Conservation (phyloP, 2,888 invertebrate species). For the Chelonus formosanus region DNA sequence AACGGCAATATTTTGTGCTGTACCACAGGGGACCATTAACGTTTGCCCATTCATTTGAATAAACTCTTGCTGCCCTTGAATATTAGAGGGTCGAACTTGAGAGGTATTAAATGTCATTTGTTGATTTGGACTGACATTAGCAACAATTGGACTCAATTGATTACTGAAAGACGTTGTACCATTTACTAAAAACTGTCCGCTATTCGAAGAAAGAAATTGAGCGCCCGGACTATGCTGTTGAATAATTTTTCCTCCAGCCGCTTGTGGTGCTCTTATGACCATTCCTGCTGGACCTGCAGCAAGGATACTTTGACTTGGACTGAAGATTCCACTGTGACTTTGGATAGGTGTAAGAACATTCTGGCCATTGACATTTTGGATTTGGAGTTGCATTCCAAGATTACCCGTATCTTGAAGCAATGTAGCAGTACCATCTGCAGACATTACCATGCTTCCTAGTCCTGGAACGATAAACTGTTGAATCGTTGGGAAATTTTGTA, state of each 20-base stretch:
- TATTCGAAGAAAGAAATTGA: constrained; percentile 78
- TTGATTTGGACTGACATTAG: constrained; percentile 77
- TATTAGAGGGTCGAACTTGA: constrained; percentile 62
- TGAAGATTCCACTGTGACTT: constrained; percentile 71
- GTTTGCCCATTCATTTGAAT: constrained; percentile 79
- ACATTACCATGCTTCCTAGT: constrained; percentile 83
- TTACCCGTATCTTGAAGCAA: constrained; percentile 76
- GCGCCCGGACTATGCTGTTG: constrained; percentile 75
- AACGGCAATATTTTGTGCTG: constrained; percentile 68
- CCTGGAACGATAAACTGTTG: constrained; percentile 87
- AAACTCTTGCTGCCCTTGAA: constrained; percentile 74
- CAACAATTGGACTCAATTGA: constrained; percentile 81
- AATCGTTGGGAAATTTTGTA: constrained; percentile 80
- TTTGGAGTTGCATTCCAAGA: constrained; percentile 78
- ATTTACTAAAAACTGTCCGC: constrained; percentile 79
- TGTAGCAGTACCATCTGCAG: constrained; percentile 79
- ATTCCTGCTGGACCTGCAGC: constrained; percentile 77
- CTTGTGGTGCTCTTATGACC: constrained; percentile 77
- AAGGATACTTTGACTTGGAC: constrained; percentile 74
- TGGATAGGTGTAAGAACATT: constrained; percentile 80
- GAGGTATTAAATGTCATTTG: constrained; percentile 72
- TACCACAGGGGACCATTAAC: constrained; percentile 75
- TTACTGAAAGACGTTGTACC: constrained; percentile 75
- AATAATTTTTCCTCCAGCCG: constrained; percentile 76
- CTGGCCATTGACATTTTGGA: constrained; percentile 83